Base-by-base conservation (phyloP, 2,888 invertebrate genomes). In the Rhyacophila evoluta region DNA sequence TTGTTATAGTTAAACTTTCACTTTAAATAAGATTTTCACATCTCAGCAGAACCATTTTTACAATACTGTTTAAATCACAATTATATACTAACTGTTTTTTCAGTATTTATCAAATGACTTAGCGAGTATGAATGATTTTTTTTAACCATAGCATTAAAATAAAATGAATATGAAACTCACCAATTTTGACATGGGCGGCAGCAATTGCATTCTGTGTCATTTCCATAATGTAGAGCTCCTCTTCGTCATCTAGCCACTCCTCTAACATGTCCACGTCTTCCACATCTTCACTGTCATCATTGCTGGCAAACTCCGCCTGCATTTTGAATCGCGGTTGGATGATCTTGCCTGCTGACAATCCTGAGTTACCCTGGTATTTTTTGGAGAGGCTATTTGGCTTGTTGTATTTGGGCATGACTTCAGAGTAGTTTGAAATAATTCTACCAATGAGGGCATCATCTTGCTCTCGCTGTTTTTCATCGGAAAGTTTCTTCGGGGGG, bases 211-310 rank as follows among this genome's bases (percentile, higher is more conserved):
- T 38, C 15, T 12, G 73, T 2, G 19, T 73, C 73, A 10, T 71
- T 12, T 79, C 75, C 15, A 70, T 69, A 25, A 69, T 37, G 12
- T 78, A 55, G 8, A 55, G 73, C 38, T 77, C 74, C 19, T 75
- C 69, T 19, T 79, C 79, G 10, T 81, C 79, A 2, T 79, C 79
- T 25, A 82, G 72, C 82, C 82, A 82, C 77, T 82, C 82, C 37
- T 82, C 82, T 55, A 82, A 41, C 75, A 82, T 76, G 55, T 75
- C 79, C 36, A 75, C 75, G 8, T 79, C 81, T 19, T 73, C 74
- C 29, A 78, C 75, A 27, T 81, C 78, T 27, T 25, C 41, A 4
- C 77, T 67, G 27, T 74, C 74, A 4, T 78, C 78, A 15, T 55
- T 55, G 19, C 19, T 55, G 10, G 19, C 55, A 55, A 55, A 55